Percentiles rank a stretch among this genome's conserved stretches.
Evolutionary conservation across 2,113 vertebrate species (phyloP).

Genomic region (Numenius arquata): DNA sequence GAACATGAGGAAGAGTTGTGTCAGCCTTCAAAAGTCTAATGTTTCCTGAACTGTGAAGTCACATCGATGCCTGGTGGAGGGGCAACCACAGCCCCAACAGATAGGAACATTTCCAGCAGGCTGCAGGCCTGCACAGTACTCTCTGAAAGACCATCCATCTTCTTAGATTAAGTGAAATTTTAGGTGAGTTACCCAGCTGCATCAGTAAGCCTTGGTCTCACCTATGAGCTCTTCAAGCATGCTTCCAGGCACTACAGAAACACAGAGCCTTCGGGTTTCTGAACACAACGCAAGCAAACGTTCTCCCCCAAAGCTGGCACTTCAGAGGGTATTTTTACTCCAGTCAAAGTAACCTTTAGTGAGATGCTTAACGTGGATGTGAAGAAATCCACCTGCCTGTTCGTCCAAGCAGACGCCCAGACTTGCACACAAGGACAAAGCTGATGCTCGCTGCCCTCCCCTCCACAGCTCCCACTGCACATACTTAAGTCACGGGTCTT

Average conservation of each 20-base stretch:
- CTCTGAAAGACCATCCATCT: not conserved
- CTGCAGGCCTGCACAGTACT: not conserved
- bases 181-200: not conserved
- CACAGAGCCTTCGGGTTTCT: not conserved
- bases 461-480: too few species aligned
- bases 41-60: not conserved
- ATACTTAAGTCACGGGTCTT: rapidly evolving
- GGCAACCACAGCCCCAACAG: not conserved
- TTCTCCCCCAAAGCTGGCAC: not conserved
- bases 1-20: not conserved
- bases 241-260: not conserved
- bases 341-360: not conserved
- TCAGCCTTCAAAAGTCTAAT: not conserved
- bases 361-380: not conserved
- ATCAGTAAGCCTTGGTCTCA: not conserved
- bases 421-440: not conserved
- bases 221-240: not conserved
- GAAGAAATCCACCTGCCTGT: not conserved
- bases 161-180: not conserved
- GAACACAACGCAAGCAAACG: not conserved
- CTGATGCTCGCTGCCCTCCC: rapidly evolving
- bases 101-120: not conserved
- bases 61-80: rapidly evolving
- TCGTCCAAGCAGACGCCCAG: rapidly evolving
- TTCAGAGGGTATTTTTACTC: not conserved